These are phyloP conservation scores for Amphibalanus amphitrite DNA, from an alignment of 1,140 invertebrate genomes.

Conservation along the genomic window DNA sequence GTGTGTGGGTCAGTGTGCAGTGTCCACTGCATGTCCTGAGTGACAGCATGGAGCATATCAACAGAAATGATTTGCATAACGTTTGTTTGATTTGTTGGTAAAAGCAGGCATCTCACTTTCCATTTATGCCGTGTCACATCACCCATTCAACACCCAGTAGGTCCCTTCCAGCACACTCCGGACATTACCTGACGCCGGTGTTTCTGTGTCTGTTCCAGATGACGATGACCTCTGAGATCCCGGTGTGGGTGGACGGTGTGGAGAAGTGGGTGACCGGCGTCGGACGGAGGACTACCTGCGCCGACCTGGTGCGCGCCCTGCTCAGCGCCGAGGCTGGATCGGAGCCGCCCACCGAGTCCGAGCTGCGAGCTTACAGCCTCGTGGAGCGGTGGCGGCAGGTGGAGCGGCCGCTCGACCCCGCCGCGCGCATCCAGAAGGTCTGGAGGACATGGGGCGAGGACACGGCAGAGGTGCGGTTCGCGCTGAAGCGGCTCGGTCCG, in stretches of 20 bases:
- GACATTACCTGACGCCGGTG: background rate
- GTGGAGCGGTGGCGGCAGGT: constrained; percentile 36
- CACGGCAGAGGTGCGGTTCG: constrained; percentile 40
- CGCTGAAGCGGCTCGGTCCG: constrained; percentile 25
- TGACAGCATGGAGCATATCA: no score
- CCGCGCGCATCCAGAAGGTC: constrained; percentile 44
- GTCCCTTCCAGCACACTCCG: no score
- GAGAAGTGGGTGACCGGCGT: constrained; percentile 62
- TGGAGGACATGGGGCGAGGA: constrained; percentile 52
- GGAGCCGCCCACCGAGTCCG: constrained; percentile 19
- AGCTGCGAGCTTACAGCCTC: constrained; percentile 22
- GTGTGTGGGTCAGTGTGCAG: no score
- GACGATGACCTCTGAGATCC: constrained; percentile 35
- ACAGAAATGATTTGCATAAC: no score
- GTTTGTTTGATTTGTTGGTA: no score
- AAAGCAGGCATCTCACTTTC: no score
- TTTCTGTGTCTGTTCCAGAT: background rate
- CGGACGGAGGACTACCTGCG: constrained; percentile 51
- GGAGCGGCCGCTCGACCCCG: constrained; percentile 45
- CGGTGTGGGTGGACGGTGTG: constrained; percentile 52
- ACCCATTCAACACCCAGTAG: no score
- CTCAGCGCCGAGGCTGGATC: constrained; percentile 26
- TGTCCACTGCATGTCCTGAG: no score
- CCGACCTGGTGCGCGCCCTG: constrained; percentile 52
- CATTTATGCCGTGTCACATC: no score